phyloP scores from a whole-genome alignment of 1,140 invertebrate species.

The Drosophila nannoptera region DNA sequence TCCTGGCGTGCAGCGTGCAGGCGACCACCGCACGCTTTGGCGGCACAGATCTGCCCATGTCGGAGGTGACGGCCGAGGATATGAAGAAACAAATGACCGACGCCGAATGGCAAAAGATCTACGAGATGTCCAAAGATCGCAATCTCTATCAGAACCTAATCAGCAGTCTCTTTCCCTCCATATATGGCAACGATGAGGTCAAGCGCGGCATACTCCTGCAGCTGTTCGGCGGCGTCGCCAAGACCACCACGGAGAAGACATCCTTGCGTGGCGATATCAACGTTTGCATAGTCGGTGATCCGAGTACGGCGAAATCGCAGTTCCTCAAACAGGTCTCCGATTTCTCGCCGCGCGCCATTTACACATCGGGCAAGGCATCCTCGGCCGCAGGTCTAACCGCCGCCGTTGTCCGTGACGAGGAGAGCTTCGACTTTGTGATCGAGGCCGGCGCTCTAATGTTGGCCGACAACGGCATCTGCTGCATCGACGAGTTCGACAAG shows the following conservation, averaged over 20 bases:
- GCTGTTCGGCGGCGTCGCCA: conserved; percentile 98
- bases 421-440: conserved; percentile 98
- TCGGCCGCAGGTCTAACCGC: conserved; percentile 98
- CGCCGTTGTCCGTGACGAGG: conserved; percentile 98
- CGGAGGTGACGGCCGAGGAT: conserved; percentile 92
- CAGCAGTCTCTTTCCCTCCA: conserved; percentile 95
- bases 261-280: conserved; percentile 97
- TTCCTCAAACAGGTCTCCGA: conserved; percentile 97
- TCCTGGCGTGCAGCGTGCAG: conserved; percentile 95
- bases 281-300: conserved; percentile 98
- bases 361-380: conserved; percentile 99
- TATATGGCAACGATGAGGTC: conserved; percentile 99
- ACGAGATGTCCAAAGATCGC: conserved; percentile 97
- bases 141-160: conserved; percentile 96
- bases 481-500: conserved; percentile 99
- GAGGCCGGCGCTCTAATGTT: conserved; percentile 99
- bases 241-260: conserved; percentile 93
- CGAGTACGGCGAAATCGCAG: conserved; percentile 99
- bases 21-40: conserved; percentile 91
- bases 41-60: conserved; percentile 86
- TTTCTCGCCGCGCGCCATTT: conserved; percentile 96
- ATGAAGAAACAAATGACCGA: conserved; percentile 97
- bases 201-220: conserved; percentile 97
- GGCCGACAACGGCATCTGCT: conserved; percentile 99
- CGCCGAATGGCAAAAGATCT: conserved; percentile 96